Conservation (phyloP, 2,113 vertebrate species). For the Coreoperca whiteheadi region DNA sequence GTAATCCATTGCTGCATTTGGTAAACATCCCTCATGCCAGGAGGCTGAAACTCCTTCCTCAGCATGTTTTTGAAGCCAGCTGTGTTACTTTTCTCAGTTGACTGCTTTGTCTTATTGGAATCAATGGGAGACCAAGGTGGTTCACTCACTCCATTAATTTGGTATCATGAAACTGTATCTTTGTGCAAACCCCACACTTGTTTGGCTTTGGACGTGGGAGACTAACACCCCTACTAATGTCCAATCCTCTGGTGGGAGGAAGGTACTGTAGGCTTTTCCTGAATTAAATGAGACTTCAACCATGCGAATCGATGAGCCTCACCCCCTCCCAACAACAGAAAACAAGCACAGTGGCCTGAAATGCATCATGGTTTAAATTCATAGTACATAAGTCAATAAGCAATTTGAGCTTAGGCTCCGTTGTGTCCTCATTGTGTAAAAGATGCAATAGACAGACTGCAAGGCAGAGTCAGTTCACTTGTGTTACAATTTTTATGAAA, state of each 20-base stretch:
- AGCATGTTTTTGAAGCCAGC: constrained; percentile 69
- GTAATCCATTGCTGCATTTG: constrained; percentile 34
- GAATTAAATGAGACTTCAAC: constrained; percentile 62
- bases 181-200: constrained; percentile 49
- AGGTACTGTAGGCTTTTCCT: constrained; percentile 23
- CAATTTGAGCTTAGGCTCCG: constrained; percentile 71
- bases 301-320: constrained; percentile 53
- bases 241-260: constrained; percentile 20
- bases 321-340: constrained; percentile 4
- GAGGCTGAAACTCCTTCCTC: constrained; percentile 59
- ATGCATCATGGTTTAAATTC: constrained; percentile 61
- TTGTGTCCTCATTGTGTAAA: constrained; percentile 26
- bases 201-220: constrained; percentile 49
- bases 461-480: constrained; percentile 2
- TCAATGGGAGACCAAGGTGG: constrained; percentile 77
- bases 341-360: constrained; percentile 40
- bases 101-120: constrained; percentile 82
- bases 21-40: constrained; percentile 57
- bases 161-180: constrained; percentile 68
- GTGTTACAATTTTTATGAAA: constrained; percentile 21
- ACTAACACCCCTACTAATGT: constrained; percentile 39
- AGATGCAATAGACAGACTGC: constrained; percentile 13
- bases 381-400: constrained; percentile 70
- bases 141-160: constrained; percentile 82
- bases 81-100: constrained; percentile 75